A percentile compares a stretch with the other conserved stretches of the same genome.
phyloP scores from a whole-genome alignment of 2,888 invertebrate genomes.

The Drosophila hawaiiensis region DNA sequence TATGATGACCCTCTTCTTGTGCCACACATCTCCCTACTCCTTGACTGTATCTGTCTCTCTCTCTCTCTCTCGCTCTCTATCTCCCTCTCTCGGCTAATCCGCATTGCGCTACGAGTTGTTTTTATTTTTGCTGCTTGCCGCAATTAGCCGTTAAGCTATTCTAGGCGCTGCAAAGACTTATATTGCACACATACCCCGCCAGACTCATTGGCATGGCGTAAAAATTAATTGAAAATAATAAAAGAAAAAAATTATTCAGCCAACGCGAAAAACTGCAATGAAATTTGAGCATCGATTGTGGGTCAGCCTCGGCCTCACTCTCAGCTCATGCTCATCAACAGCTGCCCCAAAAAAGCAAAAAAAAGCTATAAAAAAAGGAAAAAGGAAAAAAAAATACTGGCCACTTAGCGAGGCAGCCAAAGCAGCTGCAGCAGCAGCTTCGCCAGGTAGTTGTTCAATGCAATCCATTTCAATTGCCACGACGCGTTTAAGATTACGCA shows the following conservation, averaged over 20 bases:
- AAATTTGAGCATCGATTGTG: conserved; percentile 80
- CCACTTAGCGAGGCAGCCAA: conserved; percentile 43
- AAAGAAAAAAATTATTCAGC: conserved; percentile 31
- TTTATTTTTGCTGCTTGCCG: conserved; percentile 72
- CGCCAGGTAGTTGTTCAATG: conserved; percentile 58
- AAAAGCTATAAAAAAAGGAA: too few relatives aligned
- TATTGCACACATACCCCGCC: conserved; percentile 33
- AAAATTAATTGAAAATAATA: conserved; percentile 72
- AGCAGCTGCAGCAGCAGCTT: conserved; percentile 38
- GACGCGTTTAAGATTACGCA: conserved; percentile 80
- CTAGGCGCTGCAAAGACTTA: conserved; percentile 44
- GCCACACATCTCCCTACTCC: background rate
- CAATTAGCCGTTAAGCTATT: conserved; percentile 77
- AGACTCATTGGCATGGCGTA: conserved; percentile 70
- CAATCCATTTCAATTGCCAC: conserved; percentile 79
- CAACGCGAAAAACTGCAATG: conserved; percentile 66
- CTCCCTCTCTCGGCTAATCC: conserved; percentile 36
- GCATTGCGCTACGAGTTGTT: conserved; percentile 44
- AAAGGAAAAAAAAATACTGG: conserved; percentile 14
- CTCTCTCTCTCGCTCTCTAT: background rate
- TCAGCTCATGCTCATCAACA: conserved; percentile 52
- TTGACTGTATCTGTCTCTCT: background rate
- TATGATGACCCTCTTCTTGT: conserved; percentile 69
- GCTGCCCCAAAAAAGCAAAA: conserved; percentile 34
- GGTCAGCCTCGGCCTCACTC: conserved; percentile 59